A percentile compares a stretch with the other conserved stretches of the same genome.
Evolutionary conservation across 1,140 invertebrate species (phyloP).

Genomic region (Zaprionus taronus): DNA sequence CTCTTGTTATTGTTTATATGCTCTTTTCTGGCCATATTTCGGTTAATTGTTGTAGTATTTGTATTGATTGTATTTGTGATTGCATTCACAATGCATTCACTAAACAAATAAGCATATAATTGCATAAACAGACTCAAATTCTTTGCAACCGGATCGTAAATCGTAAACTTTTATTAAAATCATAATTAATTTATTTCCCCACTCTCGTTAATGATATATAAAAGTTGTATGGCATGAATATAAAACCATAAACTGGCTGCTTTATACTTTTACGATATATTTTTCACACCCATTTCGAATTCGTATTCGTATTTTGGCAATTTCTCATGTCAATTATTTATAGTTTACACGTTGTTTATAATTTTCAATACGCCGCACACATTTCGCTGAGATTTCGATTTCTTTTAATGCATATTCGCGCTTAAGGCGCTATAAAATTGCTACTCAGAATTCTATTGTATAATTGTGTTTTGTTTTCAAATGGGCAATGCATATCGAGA

Average conservation of each 20-base stretch:
- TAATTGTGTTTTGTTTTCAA: slow-evolving; percentile 17
- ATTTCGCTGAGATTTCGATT: slow-evolving; percentile 32
- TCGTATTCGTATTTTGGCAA: slow-evolving; percentile 18
- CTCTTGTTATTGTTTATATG: background rate
- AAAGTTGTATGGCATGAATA: background rate
- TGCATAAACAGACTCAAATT: slow-evolving; percentile 4
- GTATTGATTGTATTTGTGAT: slow-evolving; percentile 6
- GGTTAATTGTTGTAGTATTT: slow-evolving; percentile 5
- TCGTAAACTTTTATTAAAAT: slow-evolving; percentile 35
- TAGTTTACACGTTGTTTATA: slow-evolving; percentile 48
- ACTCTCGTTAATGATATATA: background rate
- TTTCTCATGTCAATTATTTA: slow-evolving; percentile 46
- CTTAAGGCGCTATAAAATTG: slow-evolving; percentile 24
- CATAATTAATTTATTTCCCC: slow-evolving; percentile 20
- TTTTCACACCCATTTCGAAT: slow-evolving; percentile 37
- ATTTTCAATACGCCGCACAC: slow-evolving; percentile 19
- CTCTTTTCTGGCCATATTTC: background rate
- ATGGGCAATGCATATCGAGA: background rate
- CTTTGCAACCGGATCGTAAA: background rate
- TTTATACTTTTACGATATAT: slow-evolving; percentile 31
- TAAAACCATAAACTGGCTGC: background rate
- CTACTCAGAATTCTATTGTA: slow-evolving; percentile 25
- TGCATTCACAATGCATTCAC: slow-evolving; percentile 1
- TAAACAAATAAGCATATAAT: slow-evolving; percentile 14
- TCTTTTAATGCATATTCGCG: slow-evolving; percentile 23